Conservation (phyloP, 35 echinoderm and acorn worm species). For the Acanthaster planci region DNA sequence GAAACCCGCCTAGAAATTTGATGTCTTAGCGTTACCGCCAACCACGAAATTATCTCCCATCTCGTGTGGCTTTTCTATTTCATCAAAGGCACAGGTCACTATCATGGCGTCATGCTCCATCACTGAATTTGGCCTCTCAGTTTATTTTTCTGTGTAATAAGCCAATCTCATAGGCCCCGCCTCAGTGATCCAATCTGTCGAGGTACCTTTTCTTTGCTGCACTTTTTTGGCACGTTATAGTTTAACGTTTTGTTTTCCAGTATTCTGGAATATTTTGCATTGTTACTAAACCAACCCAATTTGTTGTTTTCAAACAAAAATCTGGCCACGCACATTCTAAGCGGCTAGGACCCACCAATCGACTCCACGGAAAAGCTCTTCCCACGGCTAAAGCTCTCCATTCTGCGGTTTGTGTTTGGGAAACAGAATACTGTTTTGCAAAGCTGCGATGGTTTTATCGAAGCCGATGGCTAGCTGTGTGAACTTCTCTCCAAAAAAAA, state of each 20-base stretch:
- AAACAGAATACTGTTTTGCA: conserved; percentile 15
- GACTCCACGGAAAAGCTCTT: neutral
- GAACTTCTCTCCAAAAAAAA: too few species aligned
- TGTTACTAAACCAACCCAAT: conserved; percentile 6
- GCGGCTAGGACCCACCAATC: neutral
- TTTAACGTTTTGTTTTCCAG: neutral
- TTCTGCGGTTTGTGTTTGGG: neutral
- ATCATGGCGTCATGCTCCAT: neutral
- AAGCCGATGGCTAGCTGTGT: too few species aligned
- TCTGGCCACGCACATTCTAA: neutral
- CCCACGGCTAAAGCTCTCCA: neutral
- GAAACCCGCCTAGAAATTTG: too few species aligned
- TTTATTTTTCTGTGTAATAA: neutral
- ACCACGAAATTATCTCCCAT: too few species aligned
- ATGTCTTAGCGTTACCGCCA: too few species aligned
- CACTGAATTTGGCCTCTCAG: neutral
- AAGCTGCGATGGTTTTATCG: too few species aligned
- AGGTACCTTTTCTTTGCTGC: neutral
- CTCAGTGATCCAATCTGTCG: neutral
- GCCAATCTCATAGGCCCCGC: neutral
- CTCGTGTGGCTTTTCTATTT: too few species aligned
- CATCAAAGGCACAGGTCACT: neutral
- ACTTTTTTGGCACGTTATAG: neutral
- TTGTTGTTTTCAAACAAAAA: neutral
- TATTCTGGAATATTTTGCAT: neutral